phyloP scores from a whole-genome alignment of 2,888 invertebrate genomes.

The Meteorus colon region DNA sequence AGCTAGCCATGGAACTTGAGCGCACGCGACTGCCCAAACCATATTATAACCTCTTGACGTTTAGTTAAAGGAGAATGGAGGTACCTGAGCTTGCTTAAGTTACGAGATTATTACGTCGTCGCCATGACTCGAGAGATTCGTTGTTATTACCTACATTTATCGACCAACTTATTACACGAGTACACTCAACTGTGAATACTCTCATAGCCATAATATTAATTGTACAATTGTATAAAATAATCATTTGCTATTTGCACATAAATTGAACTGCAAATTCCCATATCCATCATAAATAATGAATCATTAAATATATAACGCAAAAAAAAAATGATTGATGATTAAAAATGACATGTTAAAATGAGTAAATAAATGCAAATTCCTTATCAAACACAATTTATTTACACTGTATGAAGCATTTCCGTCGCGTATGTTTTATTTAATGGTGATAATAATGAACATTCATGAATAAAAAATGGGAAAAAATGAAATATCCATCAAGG shows the following conservation, averaged over 20 bases:
- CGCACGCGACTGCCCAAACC: slow-evolving; percentile 38
- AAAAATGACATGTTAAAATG: neutral
- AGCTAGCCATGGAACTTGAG: slow-evolving; percentile 48
- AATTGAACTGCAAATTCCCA: neutral
- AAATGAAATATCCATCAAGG: slow-evolving; percentile 35
- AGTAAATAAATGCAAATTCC: neutral
- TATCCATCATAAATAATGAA: neutral
- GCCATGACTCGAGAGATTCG: slow-evolving; percentile 33
- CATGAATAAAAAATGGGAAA: slow-evolving; percentile 26
- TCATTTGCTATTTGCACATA: neutral
- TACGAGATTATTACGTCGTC: slow-evolving; percentile 47
- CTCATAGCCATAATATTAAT: neutral
- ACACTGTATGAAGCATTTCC: neutral
- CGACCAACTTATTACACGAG: neutral
- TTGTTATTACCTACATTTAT: slow-evolving; percentile 33
- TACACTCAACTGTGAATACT: too few species aligned
- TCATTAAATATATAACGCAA: neutral
- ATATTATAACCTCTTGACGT: slow-evolving; percentile 20
- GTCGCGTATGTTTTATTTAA: slow-evolving; percentile 9
- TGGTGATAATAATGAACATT: slow-evolving; percentile 37
- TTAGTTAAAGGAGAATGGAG: slow-evolving; percentile 38
- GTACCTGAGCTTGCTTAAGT: slow-evolving; percentile 41
- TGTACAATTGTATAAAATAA: neutral
- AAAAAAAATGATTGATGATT: neutral
- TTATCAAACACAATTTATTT: slow-evolving; percentile 12